Evolutionary conservation across 2,113 vertebrate genomes (phyloP), one percentile per base, ranked within the genome.

Genomic region (Siniperca knerii): DNA sequence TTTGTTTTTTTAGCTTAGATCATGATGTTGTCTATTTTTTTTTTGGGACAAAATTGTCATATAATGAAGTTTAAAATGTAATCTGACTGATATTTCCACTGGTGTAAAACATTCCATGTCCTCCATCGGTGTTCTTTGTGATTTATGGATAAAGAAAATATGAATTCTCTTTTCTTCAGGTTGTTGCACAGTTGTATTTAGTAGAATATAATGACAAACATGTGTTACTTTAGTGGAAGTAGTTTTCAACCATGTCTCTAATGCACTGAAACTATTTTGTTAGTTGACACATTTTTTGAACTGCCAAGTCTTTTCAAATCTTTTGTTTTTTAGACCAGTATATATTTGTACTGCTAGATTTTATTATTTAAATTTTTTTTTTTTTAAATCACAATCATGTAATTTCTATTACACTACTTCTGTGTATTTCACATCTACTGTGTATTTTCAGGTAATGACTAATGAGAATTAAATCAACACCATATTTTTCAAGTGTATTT

Each of bases 401-500:
- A 20, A 20, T 85, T 79, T 87, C 4, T 40, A 54, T 69, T 52
- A 68, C 55, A 40, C 68, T 66, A 78, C 62, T 81, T 66, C 15
- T 69, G 15, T 87, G 79, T 75, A 71, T 66, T 85, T 77, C 46
- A 70, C 46, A 55, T 73, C 25, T 7, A 52, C 9, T 57, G 12
- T 82, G 80, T 82, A 72, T 74, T 77, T 83, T 72, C 62, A 82
- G 29, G 25, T 68, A 35, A 74, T 58, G 40, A 77, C 23, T 33
- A 29, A 61, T 7, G 50, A 75, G 8, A 85, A 68, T 52, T 3
- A 71, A 77, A 73, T 35, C 86, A 12, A 11, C 21, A 58, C 12
- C 11, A 25, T 71, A 62, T 50, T 90, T 94, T 92, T 90, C 5
- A 90, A 80, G 93, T 94, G 93, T 91, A 93, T 93, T 93, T 93